Percentiles rank a stretch among this genome's conserved stretches.
Conservation (phyloP, 2,797 vertebrate species). For the Parambassis ranga region DNA sequence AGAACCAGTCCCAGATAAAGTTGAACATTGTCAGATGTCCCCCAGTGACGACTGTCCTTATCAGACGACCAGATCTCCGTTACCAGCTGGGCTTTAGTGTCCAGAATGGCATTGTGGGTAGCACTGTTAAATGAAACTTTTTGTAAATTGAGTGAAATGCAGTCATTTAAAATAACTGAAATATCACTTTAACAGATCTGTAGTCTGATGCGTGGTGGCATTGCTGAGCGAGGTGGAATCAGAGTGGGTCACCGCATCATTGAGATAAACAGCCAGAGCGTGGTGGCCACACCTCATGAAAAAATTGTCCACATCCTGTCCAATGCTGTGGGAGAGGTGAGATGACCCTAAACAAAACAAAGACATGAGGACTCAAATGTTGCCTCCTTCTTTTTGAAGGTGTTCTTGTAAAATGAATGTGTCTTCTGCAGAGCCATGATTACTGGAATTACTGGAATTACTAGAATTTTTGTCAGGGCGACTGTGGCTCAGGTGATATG, state of each 20-base stretch:
- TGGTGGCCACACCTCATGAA: slow-evolving; percentile 95
- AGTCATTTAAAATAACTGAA: neutral
- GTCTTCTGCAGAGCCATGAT: too few species aligned
- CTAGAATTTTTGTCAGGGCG: too few species aligned
- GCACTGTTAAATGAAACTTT: neutral
- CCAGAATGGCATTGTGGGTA: slow-evolving; percentile 96
- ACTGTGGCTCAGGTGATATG: too few species aligned
- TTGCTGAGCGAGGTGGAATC: slow-evolving; percentile 94
- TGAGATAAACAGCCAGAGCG: slow-evolving; percentile 96
- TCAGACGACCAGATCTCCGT: slow-evolving; percentile 92
- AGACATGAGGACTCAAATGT: too few species aligned
- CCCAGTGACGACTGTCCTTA: slow-evolving; percentile 95
- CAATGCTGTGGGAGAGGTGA: slow-evolving; percentile 95
- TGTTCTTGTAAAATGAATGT: neutral
- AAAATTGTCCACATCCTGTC: slow-evolving; percentile 97
- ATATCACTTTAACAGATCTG: slow-evolving; percentile 84
- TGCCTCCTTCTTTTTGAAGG: too few species aligned
- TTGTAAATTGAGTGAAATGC: neutral
- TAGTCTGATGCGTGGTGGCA: slow-evolving; percentile 97
- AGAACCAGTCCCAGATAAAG: slow-evolving; percentile 91
- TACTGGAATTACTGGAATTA: too few species aligned
- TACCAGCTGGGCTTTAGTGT: slow-evolving; percentile 98
- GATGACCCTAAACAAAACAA: neutral
- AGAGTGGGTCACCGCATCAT: slow-evolving; percentile 98
- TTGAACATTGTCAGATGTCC: slow-evolving; percentile 96